Evolutionary conservation across 2,888 invertebrate species (phyloP), one percentile per base, ranked within the genome.

Genomic region (Cosmia trapezina): DNA sequence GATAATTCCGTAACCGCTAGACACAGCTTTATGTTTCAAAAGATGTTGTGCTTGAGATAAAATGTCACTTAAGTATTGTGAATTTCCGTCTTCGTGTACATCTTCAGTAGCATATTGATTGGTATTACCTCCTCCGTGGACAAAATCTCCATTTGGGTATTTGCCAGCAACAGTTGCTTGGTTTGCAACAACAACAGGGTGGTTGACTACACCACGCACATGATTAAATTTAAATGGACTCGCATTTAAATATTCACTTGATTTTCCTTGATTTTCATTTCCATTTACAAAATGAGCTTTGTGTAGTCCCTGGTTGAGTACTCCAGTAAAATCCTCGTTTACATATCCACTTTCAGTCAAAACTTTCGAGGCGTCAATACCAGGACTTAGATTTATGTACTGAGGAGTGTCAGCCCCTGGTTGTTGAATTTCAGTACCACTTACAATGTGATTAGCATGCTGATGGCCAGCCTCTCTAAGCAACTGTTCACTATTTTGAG

Each of bases 1-100:
- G 0, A 4, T 14, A 4, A 22, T 17, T 4, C 41, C 43, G 12
- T 53, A 28, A 4, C 6, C 28, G 1, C 12, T 53, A 9, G 28
- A 17, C 0, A 9, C 41, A 62, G 0, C 22, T 4, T 41, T 19
- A 14, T 61, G 33, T n/a, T 61, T 37, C 37, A 75, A 76, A 12
- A 68, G 5, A 17, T 11, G 0, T 28, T 76, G 54, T 8, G 56
- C 74, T 68, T 61, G 4, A 11, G 5, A 19, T 60, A 74, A 14
- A 14, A 74, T 19, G 0, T 60, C 47, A 28, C 59, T 74, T 9
- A 74, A 9, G 14, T 73, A 64, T 28, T 47, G 28, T 22, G 33
- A 22, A 43, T 56, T 43, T 5, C 4, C 22, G 1, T 57, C 57
- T 14, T 53, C 51, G 7, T 12, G 53, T 0, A n/a, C 51, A 37